A percentile compares a stretch with the other conserved stretches of the same genome.
phyloP scores from a whole-genome alignment of 2,888 invertebrate species.

The Dendrolimus houi region DNA sequence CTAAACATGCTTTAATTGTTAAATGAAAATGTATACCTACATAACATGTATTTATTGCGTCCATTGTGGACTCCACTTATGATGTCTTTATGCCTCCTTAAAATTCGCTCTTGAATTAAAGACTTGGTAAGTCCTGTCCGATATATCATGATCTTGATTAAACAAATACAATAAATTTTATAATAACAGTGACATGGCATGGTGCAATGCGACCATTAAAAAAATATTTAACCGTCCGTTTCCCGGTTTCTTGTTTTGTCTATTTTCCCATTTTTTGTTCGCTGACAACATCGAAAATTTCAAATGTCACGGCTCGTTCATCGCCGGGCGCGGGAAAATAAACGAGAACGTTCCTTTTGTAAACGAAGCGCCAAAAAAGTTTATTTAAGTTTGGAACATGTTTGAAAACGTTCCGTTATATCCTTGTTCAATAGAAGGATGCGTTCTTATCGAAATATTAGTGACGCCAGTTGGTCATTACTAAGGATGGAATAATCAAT shows the following conservation, averaged over 20 bases:
- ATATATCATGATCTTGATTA: too few relatives aligned
- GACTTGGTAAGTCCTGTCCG: too few relatives aligned
- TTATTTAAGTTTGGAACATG: constrained; percentile 49
- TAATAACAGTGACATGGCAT: too few relatives aligned
- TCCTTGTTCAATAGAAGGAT: constrained; percentile 52
- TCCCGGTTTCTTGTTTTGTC: background rate
- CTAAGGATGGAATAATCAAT: too few relatives aligned
- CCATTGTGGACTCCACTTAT: too few relatives aligned
- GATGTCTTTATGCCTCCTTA: too few relatives aligned
- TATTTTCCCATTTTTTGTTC: constrained; percentile 32
- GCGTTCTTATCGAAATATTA: constrained; percentile 25
- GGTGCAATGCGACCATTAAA: too few relatives aligned
- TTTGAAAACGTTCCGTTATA: constrained; percentile 55
- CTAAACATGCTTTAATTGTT: too few relatives aligned
- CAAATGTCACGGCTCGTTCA: constrained; percentile 73
- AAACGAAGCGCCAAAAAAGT: constrained; percentile 48
- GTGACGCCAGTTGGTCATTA: background rate
- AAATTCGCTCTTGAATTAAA: too few relatives aligned
- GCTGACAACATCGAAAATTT: constrained; percentile 60
- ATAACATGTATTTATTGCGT: too few relatives aligned
- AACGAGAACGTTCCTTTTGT: constrained; percentile 50
- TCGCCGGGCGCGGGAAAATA: constrained; percentile 60
- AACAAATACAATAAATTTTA: too few relatives aligned
- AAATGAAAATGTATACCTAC: too few relatives aligned
- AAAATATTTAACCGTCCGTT: background rate